phyloP scores from a whole-genome alignment of 2,888 invertebrate genomes.

The Cataglyphis albicans region DNA sequence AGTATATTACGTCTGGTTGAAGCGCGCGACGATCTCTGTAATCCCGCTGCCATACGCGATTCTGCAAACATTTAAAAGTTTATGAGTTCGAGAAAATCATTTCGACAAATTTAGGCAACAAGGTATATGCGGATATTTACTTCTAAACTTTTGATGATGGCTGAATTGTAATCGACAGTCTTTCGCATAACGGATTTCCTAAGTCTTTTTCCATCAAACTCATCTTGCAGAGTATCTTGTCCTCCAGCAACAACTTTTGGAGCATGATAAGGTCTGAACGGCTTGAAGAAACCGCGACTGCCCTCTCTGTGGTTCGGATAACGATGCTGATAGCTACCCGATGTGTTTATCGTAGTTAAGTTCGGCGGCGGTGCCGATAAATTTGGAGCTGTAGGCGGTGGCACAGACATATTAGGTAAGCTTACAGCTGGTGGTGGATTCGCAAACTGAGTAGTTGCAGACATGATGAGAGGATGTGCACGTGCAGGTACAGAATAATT shows the following conservation, averaged over 20 bases:
- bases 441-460: conserved; percentile 82
- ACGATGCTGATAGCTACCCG: conserved; percentile 81
- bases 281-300: conserved; percentile 86
- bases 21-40: conserved; percentile 94
- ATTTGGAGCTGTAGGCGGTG: conserved; percentile 83
- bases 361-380: conserved; percentile 85
- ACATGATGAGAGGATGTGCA: conserved; percentile 75
- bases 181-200: conserved; percentile 98
- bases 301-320: conserved; percentile 82
- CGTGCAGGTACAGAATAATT: conserved; percentile 26
- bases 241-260: conserved; percentile 84
- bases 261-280: conserved; percentile 86
- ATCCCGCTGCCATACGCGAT: conserved; percentile 98
- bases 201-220: conserved; percentile 98
- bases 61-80: conserved; percentile 86
- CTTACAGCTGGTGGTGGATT: conserved; percentile 82
- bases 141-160: conserved; percentile 96
- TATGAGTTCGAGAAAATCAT: not conserved
- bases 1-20: conserved; percentile 98
- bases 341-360: conserved; percentile 83
- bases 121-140: conserved; percentile 85
- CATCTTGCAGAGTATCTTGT: conserved; percentile 88
- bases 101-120: not conserved
- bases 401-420: conserved; percentile 87
- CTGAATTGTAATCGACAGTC: conserved; percentile 99